Base-by-base conservation (phyloP, 2,113 vertebrate genomes). In the Thomomys bottae region DNA sequence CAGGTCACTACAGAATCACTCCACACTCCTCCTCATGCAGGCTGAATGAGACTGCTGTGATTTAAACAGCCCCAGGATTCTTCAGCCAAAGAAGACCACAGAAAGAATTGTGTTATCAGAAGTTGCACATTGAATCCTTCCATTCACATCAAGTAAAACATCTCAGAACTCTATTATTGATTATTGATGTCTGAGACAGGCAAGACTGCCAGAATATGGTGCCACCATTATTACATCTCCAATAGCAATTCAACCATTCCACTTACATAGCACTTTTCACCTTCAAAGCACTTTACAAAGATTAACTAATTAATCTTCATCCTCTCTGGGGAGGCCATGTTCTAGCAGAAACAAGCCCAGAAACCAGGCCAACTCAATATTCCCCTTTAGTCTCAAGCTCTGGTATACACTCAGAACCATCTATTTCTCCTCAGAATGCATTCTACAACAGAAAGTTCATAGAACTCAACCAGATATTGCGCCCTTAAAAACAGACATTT, bases 251-350 rank as follows among this genome's bases (percentile, higher is more conserved):
- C 90, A 70, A 73, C 63, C 68, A 93, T 78, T 90, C 76, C 59
- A 90, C 92, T 95, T 93, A 95, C 77, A 64, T 30, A 92, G 94
- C 96, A 94, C 92, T 96, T 95, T 92, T 93, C 92, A 94, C 95
- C 93, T 95, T 92, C 89, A 88, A 88, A 88, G 88, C 89, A 94
- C 94, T 96, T 96, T 85, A 92, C 94, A 78, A 93, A 95, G 80
- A 96, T 93, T 93, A 95, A 93, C 94, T 96, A 96, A 96, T 95
- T 96, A 96, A 95, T 96, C 89, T 90, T 88, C 68, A 63, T 84
- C 12, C 73, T 95, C 96, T 90, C 94, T 84, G n/a, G 84, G 94
- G 94, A 95, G 70, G 45, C 83, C 79, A 84, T 34, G 30, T 88
- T 86, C 67, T 91, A 79, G 86, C 49, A 93, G 86, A 96, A 88